Conservation (phyloP, 2,113 vertebrate species). For the Bucco capensis region DNA sequence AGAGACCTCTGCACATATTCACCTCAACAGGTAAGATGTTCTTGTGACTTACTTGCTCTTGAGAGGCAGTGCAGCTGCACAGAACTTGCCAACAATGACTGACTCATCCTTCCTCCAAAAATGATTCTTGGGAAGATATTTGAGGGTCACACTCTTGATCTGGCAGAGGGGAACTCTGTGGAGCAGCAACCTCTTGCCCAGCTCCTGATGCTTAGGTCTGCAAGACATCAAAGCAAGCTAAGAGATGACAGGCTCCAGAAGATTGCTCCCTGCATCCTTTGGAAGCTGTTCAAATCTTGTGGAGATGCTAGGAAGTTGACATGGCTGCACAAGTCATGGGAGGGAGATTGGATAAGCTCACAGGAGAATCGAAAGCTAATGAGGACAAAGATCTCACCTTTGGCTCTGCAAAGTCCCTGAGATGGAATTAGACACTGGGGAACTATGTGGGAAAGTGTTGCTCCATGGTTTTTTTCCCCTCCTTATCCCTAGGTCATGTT, state of each 20-base stretch:
- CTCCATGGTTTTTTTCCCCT: not conserved
- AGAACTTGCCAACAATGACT: conserved; percentile 60
- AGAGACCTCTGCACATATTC: not conserved
- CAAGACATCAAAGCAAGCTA: not conserved
- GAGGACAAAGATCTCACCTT: not conserved
- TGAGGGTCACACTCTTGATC: conserved; percentile 53
- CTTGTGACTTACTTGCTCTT: conserved; percentile 56
- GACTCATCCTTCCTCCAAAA: conserved; percentile 60
- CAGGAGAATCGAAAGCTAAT: not conserved
- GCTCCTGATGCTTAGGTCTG: conserved; percentile 57
- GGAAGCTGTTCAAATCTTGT: not conserved
- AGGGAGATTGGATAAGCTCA: not conserved
- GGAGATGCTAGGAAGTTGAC: not conserved
- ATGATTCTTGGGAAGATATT: not conserved
- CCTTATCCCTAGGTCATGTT: too few relatives aligned
- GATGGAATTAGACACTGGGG: not conserved
- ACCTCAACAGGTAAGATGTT: not conserved
- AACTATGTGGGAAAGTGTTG: not conserved
- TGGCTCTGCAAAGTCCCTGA: not conserved
- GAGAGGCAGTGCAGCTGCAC: conserved; percentile 61
- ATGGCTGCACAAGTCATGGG: not conserved
- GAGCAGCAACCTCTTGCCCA: conserved; percentile 60
- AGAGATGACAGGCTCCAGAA: not conserved
- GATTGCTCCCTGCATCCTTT: not conserved
- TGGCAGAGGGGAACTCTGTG: conserved; percentile 62